Percentiles rank a stretch among this genome's conserved stretches.
These are phyloP conservation scores for Archegozetes longisetosus DNA, from an alignment of 1,140 invertebrate species.

Conservation along the genomic window DNA sequence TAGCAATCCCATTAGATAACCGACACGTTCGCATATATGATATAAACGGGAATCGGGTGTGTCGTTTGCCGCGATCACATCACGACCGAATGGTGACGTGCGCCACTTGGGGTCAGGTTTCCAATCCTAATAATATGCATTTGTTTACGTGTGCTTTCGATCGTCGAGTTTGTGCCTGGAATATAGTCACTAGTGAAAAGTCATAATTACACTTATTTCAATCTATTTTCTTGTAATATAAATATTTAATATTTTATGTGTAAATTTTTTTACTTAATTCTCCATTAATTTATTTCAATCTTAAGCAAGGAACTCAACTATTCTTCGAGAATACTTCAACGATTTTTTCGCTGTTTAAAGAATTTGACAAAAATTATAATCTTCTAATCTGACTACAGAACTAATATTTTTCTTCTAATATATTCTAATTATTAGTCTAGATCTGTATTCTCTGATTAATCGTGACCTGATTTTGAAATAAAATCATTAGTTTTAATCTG, in stretches of 20 bases:
- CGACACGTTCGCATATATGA: conserved; percentile 89
- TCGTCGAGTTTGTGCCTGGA: conserved; percentile 83
- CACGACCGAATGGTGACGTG: conserved; percentile 22
- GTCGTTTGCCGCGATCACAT: conserved; percentile 56
- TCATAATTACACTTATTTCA: neutral
- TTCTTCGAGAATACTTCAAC: neutral
- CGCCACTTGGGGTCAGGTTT: conserved; percentile 2
- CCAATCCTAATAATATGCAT: conserved; percentile 29
- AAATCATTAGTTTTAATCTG: too few species aligned
- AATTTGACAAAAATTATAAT: too few species aligned
- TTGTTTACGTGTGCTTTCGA: conserved; percentile 95
- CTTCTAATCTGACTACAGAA: too few species aligned
- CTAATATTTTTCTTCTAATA: too few species aligned
- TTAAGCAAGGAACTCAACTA: neutral
- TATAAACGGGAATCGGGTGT: conserved; percentile 70
- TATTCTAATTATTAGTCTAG: too few species aligned
- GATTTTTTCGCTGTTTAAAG: neutral
- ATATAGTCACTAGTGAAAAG: conserved; percentile 36
- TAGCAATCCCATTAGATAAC: conserved; percentile 95
- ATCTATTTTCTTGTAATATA: too few species aligned
- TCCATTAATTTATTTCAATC: neutral
- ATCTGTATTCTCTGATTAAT: too few species aligned
- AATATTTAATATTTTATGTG: too few species aligned
- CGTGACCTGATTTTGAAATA: too few species aligned
- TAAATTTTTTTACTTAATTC: neutral